These are phyloP conservation scores for Drosophila sordidula DNA, from an alignment of 2,888 invertebrate species.

Conservation along the genomic window DNA sequence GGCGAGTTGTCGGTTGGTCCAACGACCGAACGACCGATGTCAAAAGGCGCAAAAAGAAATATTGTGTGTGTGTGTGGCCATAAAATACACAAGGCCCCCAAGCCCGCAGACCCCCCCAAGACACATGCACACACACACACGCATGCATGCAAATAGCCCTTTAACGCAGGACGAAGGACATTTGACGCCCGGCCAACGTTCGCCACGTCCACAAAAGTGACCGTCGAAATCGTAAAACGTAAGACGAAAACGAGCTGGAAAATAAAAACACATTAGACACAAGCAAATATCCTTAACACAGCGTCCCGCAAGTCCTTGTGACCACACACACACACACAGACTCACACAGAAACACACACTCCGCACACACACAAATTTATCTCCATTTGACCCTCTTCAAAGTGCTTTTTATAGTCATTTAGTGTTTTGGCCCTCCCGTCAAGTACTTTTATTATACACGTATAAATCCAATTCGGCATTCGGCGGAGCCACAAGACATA, in stretches of 20 bases:
- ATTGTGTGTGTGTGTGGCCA: conserved; percentile 60
- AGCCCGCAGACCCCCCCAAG: conserved; percentile 26
- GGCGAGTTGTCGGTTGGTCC: conserved; percentile 33
- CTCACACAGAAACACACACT: conserved; percentile 31
- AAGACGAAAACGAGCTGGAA: conserved; percentile 79
- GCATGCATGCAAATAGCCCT: conserved; percentile 71
- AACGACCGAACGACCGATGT: conserved; percentile 61
- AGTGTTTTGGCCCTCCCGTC: conserved; percentile 82
- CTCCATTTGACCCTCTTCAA: conserved; percentile 86
- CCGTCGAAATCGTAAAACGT: conserved; percentile 80
- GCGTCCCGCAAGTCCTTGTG: conserved; percentile 49
- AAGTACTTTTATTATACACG: conserved; percentile 82
- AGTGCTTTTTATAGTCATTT: conserved; percentile 85
- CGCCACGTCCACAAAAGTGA: conserved; percentile 70
- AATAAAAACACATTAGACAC: conserved; percentile 82
- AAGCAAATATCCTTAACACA: conserved; percentile 77
- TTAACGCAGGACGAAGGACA: conserved; percentile 65
- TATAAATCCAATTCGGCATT: conserved; percentile 82
- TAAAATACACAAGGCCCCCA: conserved; percentile 67
- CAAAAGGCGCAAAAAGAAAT: conserved; percentile 62
- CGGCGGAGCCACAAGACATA: conserved; percentile 60
- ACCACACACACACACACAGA: conserved; percentile 44
- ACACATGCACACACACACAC: conserved; percentile 29
- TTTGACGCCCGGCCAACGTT: conserved; percentile 53
- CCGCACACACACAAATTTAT: conserved; percentile 82